Base-by-base conservation (phyloP, 2,888 invertebrate species). In the Heliconius charithonia region DNA sequence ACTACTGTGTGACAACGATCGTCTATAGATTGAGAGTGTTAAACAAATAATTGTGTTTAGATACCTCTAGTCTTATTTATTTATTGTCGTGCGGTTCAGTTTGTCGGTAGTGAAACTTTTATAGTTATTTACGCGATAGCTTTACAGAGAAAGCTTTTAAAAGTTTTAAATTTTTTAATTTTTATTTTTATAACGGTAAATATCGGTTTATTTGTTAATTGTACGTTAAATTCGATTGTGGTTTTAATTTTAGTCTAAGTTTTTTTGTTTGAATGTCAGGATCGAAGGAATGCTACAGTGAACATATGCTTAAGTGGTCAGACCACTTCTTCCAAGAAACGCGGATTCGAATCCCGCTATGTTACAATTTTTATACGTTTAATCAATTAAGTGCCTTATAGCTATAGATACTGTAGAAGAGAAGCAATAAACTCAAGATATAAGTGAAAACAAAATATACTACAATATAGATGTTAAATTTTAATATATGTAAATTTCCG, bases 41-140 rank as follows among this genome's bases (percentile, higher is more conserved):
- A 76, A 79, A 73, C 72, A 76, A 73, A 76, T 80, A 76, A 76
- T 74, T 76, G 78, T 70, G 65, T 76, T 76, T 74, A 41, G 59
- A 67, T 63, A n/a, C 32, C 32, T 32, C 32, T 32, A 22, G 59
- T 74, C 69, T 74, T 76, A 76, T 76, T 78, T 80, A 80, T 59
- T 67, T 62, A 63, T 67, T 69, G 76, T 66, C 65, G 32, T 62
- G 74, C n/a, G 56, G 56, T 72, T 51, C 56, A 73, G n/a, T 37
- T 71, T 71, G 71, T 72, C 22, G 71, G 32, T 56, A 32, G 29
- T 56, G n/a, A 72, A 72, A 56, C 71, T 72, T 72, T 71, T 22
- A 56, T 71, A n/a, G 56, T 71, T 63, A 63, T 63, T 72, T 72
- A 72, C 56, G 56, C 2, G 32, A 72, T n/a, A 56, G 56, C 56